Conservation (phyloP, 2,888 invertebrate genomes). For the Euphydryas editha region DNA sequence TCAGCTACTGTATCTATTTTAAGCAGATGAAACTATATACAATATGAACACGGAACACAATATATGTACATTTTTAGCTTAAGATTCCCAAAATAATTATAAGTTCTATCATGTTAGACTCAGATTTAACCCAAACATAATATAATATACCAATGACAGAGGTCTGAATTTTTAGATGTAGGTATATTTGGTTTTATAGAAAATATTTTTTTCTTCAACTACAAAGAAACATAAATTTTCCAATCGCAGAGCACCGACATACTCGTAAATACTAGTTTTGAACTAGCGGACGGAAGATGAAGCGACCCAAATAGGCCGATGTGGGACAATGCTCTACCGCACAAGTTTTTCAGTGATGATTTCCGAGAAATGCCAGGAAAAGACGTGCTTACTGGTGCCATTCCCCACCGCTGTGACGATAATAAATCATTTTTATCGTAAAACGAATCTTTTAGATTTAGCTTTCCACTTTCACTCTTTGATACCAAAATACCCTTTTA, state of each 20-base stretch:
- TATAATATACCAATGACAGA: not conserved
- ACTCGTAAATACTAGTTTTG: not conserved
- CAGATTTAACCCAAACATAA: too few species aligned
- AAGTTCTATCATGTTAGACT: too few species aligned
- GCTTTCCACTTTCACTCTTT: conserved; percentile 28
- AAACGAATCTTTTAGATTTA: conserved; percentile 33
- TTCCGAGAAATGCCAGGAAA: conserved; percentile 35
- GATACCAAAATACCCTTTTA: not conserved
- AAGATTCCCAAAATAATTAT: too few species aligned
- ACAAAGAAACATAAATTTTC: conserved; percentile 5
- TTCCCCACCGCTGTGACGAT: not conserved
- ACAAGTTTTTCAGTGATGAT: conserved; percentile 31
- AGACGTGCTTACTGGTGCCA: not conserved
- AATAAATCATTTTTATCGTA: conserved; percentile 36
- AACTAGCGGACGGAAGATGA: conserved; percentile 29
- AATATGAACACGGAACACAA: too few species aligned
- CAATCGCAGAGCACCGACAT: not conserved
- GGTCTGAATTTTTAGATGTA: too few species aligned
- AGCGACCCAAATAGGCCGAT: conserved; percentile 32
- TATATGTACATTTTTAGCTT: too few species aligned
- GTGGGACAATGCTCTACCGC: conserved; percentile 29
- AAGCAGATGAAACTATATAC: too few species aligned
- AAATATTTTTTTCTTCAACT: too few species aligned
- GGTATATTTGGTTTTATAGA: too few species aligned
- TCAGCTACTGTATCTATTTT: too few species aligned